Evolutionary conservation across 2,888 invertebrate genomes (phyloP).

Genomic region (Bhutanitis thaidina): DNA sequence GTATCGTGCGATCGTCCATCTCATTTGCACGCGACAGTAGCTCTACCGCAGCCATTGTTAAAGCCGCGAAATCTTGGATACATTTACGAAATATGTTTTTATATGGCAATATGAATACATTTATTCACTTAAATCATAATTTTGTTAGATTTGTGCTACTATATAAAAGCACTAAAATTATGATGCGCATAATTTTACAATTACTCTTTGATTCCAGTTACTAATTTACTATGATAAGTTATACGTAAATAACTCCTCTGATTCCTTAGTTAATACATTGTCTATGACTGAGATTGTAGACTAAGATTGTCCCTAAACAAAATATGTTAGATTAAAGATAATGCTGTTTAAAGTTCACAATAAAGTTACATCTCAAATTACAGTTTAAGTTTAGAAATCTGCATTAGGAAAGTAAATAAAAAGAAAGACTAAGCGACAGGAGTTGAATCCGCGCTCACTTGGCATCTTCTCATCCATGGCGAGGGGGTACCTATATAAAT

Average conservation of each 20-base stretch:
- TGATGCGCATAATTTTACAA: slow-evolving; percentile 13
- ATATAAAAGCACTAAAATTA: slow-evolving; percentile 5
- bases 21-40: slow-evolving; percentile 17
- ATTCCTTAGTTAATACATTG: too few relatives aligned
- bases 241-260: too few relatives aligned
- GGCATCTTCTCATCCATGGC: slow-evolving; percentile 20
- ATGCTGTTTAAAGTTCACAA: too few relatives aligned
- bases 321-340: too few relatives aligned
- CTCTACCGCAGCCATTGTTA: slow-evolving; percentile 35
- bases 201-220: slow-evolving; percentile 2
- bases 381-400: too few relatives aligned
- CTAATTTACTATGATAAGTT: too few relatives aligned
- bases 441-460: background rate
- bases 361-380: too few relatives aligned
- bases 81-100: slow-evolving; percentile 25
- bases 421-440: background rate
- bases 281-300: too few relatives aligned
- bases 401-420: background rate
- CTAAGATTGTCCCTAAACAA: too few relatives aligned
- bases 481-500: slow-evolving; percentile 29
- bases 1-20: slow-evolving; percentile 12
- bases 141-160: slow-evolving; percentile 5
- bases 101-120: slow-evolving; percentile 15
- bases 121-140: slow-evolving; percentile 16
- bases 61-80: slow-evolving; percentile 26